Evolutionary conservation across 2,797 vertebrate genomes (phyloP).

Genomic region (Gymnopithys bicolor): DNA sequence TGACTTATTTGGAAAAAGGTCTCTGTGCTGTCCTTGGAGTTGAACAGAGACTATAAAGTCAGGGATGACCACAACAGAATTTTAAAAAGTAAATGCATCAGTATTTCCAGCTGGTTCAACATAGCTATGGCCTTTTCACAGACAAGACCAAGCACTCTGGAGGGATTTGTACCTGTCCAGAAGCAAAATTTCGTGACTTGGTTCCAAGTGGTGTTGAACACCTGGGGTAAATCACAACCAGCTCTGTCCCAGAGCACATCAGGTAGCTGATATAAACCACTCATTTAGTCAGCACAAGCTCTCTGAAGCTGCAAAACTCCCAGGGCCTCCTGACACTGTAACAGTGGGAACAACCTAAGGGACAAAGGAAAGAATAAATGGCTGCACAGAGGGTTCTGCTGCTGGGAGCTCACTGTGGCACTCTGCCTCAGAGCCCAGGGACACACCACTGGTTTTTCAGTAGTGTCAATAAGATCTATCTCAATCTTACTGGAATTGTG

Average conservation of each 20-base stretch:
- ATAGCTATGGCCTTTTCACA: not conserved
- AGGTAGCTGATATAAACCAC: not conserved
- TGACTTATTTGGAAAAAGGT: not conserved
- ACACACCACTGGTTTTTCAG: not conserved
- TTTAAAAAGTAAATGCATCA: not conserved
- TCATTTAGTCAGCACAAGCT: not conserved
- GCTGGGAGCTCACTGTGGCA: not conserved
- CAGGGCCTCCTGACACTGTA: not conserved
- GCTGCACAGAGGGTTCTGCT: not conserved
- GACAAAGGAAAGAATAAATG: not conserved
- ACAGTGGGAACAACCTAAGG: not conserved
- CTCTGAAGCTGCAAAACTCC: not conserved
- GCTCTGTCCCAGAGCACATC: not conserved
- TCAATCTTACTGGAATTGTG: not conserved
- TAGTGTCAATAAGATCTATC: not conserved
- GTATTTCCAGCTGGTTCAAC: not conserved
- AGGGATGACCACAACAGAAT: not conserved
- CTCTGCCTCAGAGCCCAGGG: not conserved
- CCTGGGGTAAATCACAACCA: not conserved
- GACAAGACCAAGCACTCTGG: fast-evolving
- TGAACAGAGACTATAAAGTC: not conserved
- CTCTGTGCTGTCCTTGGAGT: not conserved
- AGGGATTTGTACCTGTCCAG: not conserved
- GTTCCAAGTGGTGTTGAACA: not conserved
- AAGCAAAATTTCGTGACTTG: not conserved